These are phyloP conservation scores for Erynnis tages DNA, from an alignment of 2,888 invertebrate genomes.

Conservation along the genomic window DNA sequence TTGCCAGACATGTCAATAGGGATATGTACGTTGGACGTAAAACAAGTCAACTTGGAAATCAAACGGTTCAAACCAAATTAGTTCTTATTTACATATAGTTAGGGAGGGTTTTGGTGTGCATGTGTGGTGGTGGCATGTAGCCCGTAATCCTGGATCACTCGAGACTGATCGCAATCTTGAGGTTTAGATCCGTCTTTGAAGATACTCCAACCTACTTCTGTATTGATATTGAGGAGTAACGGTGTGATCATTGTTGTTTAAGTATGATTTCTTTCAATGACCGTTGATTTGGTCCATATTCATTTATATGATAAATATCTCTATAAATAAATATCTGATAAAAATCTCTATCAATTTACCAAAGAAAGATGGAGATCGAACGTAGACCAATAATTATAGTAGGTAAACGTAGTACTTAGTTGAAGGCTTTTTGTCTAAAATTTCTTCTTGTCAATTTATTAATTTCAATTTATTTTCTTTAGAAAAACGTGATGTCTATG, in stretches of 20 bases:
- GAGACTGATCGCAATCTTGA: slow-evolving; percentile 53
- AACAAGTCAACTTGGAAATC: slow-evolving; percentile 31
- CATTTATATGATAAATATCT: no score
- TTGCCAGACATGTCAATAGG: slow-evolving; percentile 52
- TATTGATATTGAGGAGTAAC: slow-evolving; percentile 37
- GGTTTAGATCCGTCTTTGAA: slow-evolving; percentile 46
- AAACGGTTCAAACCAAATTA: neutral
- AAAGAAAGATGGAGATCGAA: no score
- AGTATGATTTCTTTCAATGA: neutral
- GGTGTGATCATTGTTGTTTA: slow-evolving; percentile 31
- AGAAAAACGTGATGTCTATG: no score
- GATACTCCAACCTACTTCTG: slow-evolving; percentile 27
- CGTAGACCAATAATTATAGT: no score
- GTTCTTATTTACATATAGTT: slow-evolving; percentile 15
- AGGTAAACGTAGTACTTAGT: no score
- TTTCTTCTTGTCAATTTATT: no score
- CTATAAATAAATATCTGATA: no score
- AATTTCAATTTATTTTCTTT: no score
- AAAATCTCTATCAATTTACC: no score
- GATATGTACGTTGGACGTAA: slow-evolving; percentile 39
- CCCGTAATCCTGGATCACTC: slow-evolving; percentile 66
- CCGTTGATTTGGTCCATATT: no score
- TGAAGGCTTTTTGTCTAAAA: no score
- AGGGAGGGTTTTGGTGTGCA: slow-evolving; percentile 8
- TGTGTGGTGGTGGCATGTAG: slow-evolving; percentile 6